Evolutionary conservation across 64 coral and sea anemone genomes (phyloP), one percentile per base, ranked within the genome.

Genomic region (Catalaphyllia jardinei): DNA sequence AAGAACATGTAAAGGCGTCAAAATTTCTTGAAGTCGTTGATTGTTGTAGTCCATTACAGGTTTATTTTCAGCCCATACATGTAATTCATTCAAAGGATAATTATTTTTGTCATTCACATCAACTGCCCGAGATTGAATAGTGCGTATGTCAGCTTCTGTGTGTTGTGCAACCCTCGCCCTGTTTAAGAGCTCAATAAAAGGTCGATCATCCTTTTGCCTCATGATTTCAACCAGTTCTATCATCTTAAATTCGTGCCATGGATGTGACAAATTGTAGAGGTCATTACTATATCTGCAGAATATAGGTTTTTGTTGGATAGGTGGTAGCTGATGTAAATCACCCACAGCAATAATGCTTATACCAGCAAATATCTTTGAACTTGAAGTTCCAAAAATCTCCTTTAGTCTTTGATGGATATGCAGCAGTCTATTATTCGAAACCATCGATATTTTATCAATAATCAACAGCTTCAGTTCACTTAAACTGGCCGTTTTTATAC

Each of bases 1-100:
- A 24, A 90, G 64, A 22, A 80, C 46, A 79, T 17, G 57, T 16
- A 90, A 38, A 52, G 88, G 77, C 52, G 4, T 52, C 50, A 31
- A 11, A 24, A 82, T 31, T 79, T 79, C 12, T 52, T 71, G 28
- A n/a, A 89, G 76, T 79, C 67, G 59, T 38, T 19, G 79, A 22
- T 46, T 50, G 62, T 89, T 89, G 59, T 89, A 52, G 11, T 50
- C 52, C 54, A 72, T 54, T 12, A 87, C 83, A 71, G 83, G 83
- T 39, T 65, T 55, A 90, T 90, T 90, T 90, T 90, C 88, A 69
- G 88, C 88, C 88, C 88, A 90, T 27, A 90, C 80, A 39, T 90
- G 76, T 27, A 90, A 77, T 71, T 76, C 86, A 88, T 88, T 46
- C 18, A 38, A 75, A 1, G 57, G 35, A 46, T 80, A 82, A 52